Evolutionary conservation across 2,797 vertebrate genomes (phyloP), one percentile per base, ranked within the genome.

Genomic region (Karalla daura): DNA sequence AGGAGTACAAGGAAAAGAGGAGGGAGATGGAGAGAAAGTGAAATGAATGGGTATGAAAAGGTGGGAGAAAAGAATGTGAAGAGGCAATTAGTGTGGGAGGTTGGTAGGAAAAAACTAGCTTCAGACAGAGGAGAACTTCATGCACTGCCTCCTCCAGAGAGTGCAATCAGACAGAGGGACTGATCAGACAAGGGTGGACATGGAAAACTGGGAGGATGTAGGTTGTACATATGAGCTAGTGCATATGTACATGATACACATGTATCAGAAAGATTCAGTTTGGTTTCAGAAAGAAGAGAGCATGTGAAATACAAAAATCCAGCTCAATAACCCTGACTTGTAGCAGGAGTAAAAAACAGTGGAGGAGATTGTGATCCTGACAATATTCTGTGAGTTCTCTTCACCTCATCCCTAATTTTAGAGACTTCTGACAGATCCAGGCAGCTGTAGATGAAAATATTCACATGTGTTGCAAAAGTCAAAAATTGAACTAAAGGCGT

Each of bases 11-110:
- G 62, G n/a, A 24, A 53, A 50, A 40, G 25, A 63, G 39, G 36
- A 45, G 92, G 94, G 62, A 35, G 36, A 49, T 92, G 94, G 59
- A 70, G 28, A 72, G 52, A 87, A 91, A 89, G 90, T 88, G 92
- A 88, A 87, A 82, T 88, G 87, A 87, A 81, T 66, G 89, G 70
- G 88, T 27, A 62, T 88, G 24, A 60, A 56, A 63, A 27, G 46
- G 80, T 61, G 46, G 41, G 68, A 75, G 67, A 69, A 71, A 80
- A 65, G 74, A 84, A 84, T 84, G 81, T 58, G 69, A 79, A 86
- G 63, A 89, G 79, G 75, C 24, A 77, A 84, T 96, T 95, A 96
- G 93, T 94, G 90, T 90, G 73, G n/a, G 70, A 88, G 85, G 85
- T 87, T 81, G 61, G 66, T n/a, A n/a, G 92, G 88, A 91, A 86